phyloP scores from a whole-genome alignment of 2,888 invertebrate species.

The Epinotia ramella region DNA sequence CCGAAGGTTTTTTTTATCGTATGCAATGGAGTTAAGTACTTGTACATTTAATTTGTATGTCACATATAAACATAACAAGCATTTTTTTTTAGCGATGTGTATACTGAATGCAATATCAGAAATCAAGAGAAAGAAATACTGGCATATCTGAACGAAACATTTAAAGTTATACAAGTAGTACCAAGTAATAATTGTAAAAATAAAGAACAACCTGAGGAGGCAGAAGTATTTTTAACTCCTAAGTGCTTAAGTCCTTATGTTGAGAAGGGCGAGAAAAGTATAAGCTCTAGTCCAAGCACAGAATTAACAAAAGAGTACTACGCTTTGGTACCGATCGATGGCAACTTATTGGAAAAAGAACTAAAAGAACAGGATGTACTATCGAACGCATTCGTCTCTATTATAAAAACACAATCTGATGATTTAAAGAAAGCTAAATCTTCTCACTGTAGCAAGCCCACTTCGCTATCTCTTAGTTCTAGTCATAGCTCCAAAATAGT shows the following conservation, averaged over 20 bases:
- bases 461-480: constrained; percentile 72
- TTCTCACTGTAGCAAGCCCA: constrained; percentile 65
- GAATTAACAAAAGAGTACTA: constrained; percentile 77
- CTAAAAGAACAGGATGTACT: constrained; percentile 82
- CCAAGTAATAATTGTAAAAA: constrained; percentile 51
- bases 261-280: constrained; percentile 63
- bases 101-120: constrained; percentile 79
- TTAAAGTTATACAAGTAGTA: constrained; percentile 56
- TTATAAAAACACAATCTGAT: constrained; percentile 69
- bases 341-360: constrained; percentile 78
- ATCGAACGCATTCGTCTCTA: constrained; percentile 79
- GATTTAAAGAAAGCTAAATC: constrained; percentile 58
- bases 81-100: constrained; percentile 77
- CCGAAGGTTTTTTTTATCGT: no score
- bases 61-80: background rate
- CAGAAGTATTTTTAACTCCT: constrained; percentile 79
- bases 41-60: background rate
- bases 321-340: constrained; percentile 72
- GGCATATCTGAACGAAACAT: constrained; percentile 69
- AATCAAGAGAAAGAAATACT: constrained; percentile 81
- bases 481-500: constrained; percentile 73
- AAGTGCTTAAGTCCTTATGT: constrained; percentile 72
- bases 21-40: no score
- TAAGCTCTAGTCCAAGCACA: constrained; percentile 72
- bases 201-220: constrained; percentile 68